Base-by-base conservation (phyloP, 1,140 invertebrate species). In the Papilio polytes region DNA sequence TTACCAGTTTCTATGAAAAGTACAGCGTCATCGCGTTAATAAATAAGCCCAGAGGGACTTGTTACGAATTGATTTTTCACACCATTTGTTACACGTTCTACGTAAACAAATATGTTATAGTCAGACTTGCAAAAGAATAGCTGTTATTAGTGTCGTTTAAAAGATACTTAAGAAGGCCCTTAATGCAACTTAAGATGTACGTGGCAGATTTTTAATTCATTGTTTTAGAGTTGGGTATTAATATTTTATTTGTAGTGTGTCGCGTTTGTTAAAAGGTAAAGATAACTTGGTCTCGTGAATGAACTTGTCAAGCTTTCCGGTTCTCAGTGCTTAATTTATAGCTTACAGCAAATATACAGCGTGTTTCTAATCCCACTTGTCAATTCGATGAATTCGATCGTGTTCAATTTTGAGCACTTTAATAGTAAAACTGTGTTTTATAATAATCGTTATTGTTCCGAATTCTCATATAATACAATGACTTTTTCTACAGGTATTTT, bases 291-390 rank as follows among this genome's bases (percentile, higher is more conserved):
- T 36, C 36, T 78, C 26, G 76, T 78, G 56, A 78, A 66, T 78
- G 77, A 80, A 82, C 78, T 82, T 59, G 76, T 81, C 82, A 80
- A 84, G 81, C 56, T 78, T 81, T 77, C 77, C 74, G 22, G 63
- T 81, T 66, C 77, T 63, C 31, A 13, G 18, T 56, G 56, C 31
- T 78, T 78, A 56, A 78, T 78, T 78, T 78, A 78, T 56, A 77
- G 80, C 82, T 82, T 81, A 78, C 70, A 81, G 78, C 74, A 73
- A 44, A 70, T 78, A n/a, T 85, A 83, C 82, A 83, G 82, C 31
- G 56, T 83, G 82, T 73, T 85, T 7, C 78, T 77, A 66, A 81
- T 26, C 41, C 46, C 20, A 13, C 56, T 31, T 41, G 51, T 31
- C 48, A 22, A 6, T 59, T 8, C 81, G 70, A 77, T 59, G 31